Evolutionary conservation across 2,888 invertebrate species (phyloP), one percentile per base, ranked within the genome.

Genomic region (Tipula unca): DNA sequence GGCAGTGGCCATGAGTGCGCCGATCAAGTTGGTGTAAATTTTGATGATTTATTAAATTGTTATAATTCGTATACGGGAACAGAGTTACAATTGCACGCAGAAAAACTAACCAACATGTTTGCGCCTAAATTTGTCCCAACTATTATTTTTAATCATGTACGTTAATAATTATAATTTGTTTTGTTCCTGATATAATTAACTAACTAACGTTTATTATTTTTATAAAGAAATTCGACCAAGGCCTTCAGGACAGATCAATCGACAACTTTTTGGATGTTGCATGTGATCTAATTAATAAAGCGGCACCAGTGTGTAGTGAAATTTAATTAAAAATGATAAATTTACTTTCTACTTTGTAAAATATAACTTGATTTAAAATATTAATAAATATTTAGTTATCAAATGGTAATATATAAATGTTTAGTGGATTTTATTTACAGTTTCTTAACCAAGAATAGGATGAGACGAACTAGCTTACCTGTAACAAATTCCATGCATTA

Each of bases 101-200:
- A 93, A 89, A 87, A 88, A 85, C 89, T 90, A 86, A 93, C 92
- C 1, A 88, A 89, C 4, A 86, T 87, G 14, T 86, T 85, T 42
- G 86, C 86, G 20, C 92, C 92, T 29, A 89, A 87, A 86, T 93
- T 92, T 89, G 90, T 93, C 39, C 93, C 93, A 82, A 93, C 92
- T 0, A 90, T 93, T 85, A 87, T 92, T 54, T 93, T 91, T 87
- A 91, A 93, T 88, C 90, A 90, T 87, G 92, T 93, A 90, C 90
- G 90, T 17, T 84, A 17, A 6, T 35, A 17, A 29, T 6, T 36
- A 13, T 25, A 42, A 25, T 69, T 20, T 25, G 25, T 89, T 85
- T n/a, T 48, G 8, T 1, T n/a, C 1, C 32, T 48, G 48, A 29
- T 82, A 29, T 85, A 36, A 84, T 36, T 3, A 29, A 82, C 29